Evolutionary conservation across 2,888 invertebrate genomes (phyloP).

Genomic region (Scrobipalpa atriplicella): DNA sequence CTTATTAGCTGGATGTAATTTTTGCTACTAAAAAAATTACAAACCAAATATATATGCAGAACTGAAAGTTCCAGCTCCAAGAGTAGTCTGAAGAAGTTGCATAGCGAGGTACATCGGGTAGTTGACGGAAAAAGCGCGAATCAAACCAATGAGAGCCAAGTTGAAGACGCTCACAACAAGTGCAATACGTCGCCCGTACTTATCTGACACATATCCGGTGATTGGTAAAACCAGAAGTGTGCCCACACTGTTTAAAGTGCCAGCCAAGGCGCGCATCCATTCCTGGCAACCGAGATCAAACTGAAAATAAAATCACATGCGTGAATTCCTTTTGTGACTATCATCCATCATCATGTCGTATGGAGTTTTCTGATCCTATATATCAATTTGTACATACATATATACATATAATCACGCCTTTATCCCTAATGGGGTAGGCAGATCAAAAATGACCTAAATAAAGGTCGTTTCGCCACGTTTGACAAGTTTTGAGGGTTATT

Average conservation of each 20-base stretch:
- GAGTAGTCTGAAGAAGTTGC: constrained; percentile 69
- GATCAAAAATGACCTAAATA: too few relatives aligned
- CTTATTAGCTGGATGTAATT: neutral
- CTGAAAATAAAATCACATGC: constrained; percentile 17
- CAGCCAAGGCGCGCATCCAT: constrained; percentile 89
- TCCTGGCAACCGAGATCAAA: constrained; percentile 75
- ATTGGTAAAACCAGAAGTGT: constrained; percentile 86
- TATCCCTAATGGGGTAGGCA: too few relatives aligned
- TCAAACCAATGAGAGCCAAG: constrained; percentile 61
- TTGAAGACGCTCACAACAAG: constrained; percentile 71
- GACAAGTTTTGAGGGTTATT: too few relatives aligned
- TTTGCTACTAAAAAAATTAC: neutral
- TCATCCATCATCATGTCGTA: too few relatives aligned
- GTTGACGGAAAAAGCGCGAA: constrained; percentile 71
- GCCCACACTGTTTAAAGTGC: constrained; percentile 88
- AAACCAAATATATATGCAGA: constrained; percentile 76
- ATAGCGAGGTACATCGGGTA: constrained; percentile 68
- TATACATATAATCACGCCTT: too few relatives aligned
- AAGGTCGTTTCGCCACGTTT: too few relatives aligned
- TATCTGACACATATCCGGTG: constrained; percentile 88
- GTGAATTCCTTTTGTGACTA: too few relatives aligned
- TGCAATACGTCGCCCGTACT: constrained; percentile 67
- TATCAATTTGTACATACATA: too few relatives aligned
- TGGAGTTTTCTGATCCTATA: too few relatives aligned
- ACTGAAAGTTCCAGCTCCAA: constrained; percentile 71